A percentile compares a stretch with the other conserved stretches of the same genome.
Conservation (phyloP, 2,113 vertebrate genomes). For the Pan troglodytes region DNA sequence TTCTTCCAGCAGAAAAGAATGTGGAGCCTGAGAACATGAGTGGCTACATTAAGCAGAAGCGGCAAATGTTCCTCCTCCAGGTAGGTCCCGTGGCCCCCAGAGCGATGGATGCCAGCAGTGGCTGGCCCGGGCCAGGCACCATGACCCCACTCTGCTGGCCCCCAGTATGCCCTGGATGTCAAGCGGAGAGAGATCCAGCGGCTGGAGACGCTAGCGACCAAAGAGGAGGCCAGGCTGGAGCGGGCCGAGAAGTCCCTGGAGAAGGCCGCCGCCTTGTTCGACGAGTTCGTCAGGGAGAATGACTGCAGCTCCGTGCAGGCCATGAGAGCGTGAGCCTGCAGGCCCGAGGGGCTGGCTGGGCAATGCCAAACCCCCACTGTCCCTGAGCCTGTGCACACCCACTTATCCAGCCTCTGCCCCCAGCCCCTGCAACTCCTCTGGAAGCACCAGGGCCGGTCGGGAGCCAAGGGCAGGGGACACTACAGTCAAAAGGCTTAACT, state of each 20-base stretch:
- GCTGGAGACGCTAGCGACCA: constrained; percentile 83
- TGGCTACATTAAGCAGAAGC: constrained; percentile 86
- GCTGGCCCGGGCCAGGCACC: neutral
- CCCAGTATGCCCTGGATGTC: constrained; percentile 88
- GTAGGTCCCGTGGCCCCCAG: constrained; percentile 75
- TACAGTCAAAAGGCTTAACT: neutral
- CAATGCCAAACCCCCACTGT: too few species aligned
- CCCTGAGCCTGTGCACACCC: neutral
- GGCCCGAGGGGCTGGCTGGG: neutral
- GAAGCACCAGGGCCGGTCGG: neutral
- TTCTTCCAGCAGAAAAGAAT: constrained; percentile 85
- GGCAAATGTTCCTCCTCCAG: constrained; percentile 92
- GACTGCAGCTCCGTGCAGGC: constrained; percentile 89
- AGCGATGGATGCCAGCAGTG: accelerated
- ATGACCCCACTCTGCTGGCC: neutral
- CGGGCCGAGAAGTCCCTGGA: constrained; percentile 86
- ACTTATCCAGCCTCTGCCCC: too few species aligned
- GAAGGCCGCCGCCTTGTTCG: constrained; percentile 85
- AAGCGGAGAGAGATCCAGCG: constrained; percentile 88
- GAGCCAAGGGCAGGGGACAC: neutral
- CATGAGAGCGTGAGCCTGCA: constrained; percentile 85
- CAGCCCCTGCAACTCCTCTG: too few species aligned
- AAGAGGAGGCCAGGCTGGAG: constrained; percentile 86
- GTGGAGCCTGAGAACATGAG: constrained; percentile 81
- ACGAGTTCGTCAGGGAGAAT: constrained; percentile 90